Percentiles rank a stretch among this genome's conserved stretches.
Evolutionary conservation across 2,888 invertebrate species (phyloP).

Genomic region (Apotomis turbidana): DNA sequence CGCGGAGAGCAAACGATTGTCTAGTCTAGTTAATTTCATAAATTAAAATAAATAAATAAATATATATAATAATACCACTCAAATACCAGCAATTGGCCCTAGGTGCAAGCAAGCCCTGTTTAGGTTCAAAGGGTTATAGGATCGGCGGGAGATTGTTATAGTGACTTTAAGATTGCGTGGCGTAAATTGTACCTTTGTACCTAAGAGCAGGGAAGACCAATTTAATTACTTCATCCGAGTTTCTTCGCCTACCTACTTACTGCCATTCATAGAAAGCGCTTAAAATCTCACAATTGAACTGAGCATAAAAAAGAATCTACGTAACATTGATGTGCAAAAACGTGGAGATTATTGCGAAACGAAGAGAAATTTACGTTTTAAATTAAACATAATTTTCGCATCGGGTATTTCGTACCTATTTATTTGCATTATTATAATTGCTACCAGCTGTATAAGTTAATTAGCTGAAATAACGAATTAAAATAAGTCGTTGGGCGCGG

Average conservation of each 20-base stretch:
- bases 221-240: too few relatives aligned
- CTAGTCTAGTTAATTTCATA: background rate
- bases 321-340: constrained; percentile 10
- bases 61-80: too few relatives aligned
- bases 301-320: background rate
- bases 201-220: too few relatives aligned
- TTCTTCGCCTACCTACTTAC: background rate
- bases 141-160: too few relatives aligned
- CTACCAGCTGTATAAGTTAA: constrained; percentile 38
- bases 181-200: too few relatives aligned
- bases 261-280: background rate
- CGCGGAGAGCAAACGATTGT: constrained; percentile 12
- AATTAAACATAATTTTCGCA: constrained; percentile 6
- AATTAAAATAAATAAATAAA: background rate
- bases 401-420: constrained; percentile 4
- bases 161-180: too few relatives aligned
- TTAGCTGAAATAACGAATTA: constrained; percentile 52
- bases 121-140: too few relatives aligned
- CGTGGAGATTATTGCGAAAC: constrained; percentile 7
- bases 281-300: constrained; percentile 3
- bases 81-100: too few relatives aligned
- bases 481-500: constrained; percentile 66
- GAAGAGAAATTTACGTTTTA: background rate
- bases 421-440: constrained; percentile 35
- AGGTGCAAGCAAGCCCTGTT: too few relatives aligned